phyloP scores from a whole-genome alignment of 2,113 vertebrate genomes.

The Diadophis punctatus region DNA sequence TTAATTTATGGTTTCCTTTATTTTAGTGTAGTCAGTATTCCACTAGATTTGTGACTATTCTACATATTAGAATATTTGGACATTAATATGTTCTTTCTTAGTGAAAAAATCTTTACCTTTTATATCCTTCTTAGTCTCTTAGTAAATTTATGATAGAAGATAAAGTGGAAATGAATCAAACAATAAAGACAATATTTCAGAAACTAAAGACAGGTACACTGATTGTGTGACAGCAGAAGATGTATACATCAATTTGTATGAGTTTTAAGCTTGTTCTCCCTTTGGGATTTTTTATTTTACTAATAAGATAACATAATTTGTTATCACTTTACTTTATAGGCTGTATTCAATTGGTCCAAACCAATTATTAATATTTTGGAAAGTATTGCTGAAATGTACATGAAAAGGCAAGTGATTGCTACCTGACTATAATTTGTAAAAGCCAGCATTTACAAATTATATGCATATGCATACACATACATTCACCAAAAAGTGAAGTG shows the following conservation, averaged over 20 bases:
- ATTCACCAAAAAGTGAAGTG: neutral
- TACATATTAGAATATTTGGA: neutral
- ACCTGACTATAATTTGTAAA: neutral
- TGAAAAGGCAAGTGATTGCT: neutral
- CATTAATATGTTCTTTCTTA: neutral
- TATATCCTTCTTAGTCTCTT: neutral
- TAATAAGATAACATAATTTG: slow-evolving; percentile 15
- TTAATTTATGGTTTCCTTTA: neutral
- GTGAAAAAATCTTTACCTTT: neutral
- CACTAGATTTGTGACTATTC: neutral
- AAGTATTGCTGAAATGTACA: neutral
- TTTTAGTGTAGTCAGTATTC: neutral
- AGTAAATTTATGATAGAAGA: neutral
- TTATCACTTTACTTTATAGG: slow-evolving; percentile 14
- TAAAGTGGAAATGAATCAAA: slow-evolving; percentile 7
- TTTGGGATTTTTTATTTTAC: neutral
- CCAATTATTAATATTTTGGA: slow-evolving; percentile 13
- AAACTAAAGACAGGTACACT: neutral
- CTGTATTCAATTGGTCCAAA: neutral
- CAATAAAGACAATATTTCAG: neutral
- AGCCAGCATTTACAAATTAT: neutral
- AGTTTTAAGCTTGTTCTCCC: neutral
- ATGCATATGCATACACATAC: neutral
- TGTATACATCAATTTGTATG: neutral
- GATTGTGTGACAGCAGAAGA: neutral